Evolutionary conservation across 1,140 invertebrate genomes (phyloP).

Genomic region (Microplitis demolitor): DNA sequence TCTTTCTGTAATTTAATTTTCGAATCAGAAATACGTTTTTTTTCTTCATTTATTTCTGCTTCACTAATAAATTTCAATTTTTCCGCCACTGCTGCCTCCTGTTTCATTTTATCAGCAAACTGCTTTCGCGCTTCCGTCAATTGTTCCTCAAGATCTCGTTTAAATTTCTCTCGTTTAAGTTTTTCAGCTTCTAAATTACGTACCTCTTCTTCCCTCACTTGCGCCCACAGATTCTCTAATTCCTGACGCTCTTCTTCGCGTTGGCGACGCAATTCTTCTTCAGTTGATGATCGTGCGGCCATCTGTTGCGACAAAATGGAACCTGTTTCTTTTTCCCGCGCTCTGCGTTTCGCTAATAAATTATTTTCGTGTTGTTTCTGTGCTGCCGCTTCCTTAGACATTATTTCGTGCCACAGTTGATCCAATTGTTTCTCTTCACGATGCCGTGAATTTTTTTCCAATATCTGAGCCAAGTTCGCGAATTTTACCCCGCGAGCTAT

Average conservation of each 20-base stretch:
- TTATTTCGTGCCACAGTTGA: constrained; percentile 37
- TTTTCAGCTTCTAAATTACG: constrained; percentile 25
- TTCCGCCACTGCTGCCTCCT: constrained; percentile 33
- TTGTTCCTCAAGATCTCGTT: constrained; percentile 41
- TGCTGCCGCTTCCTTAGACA: constrained; percentile 38
- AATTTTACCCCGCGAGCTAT: constrained; percentile 39
- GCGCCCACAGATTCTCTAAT: constrained; percentile 27
- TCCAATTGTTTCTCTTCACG: constrained; percentile 36
- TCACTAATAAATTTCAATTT: constrained; percentile 18
- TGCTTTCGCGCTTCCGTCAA: constrained; percentile 25
- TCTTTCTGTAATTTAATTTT: constrained; percentile 31
- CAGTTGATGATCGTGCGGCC: constrained; percentile 32
- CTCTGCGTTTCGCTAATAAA: constrained; percentile 20
- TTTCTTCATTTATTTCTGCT: constrained; percentile 35
- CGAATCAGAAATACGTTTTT: background rate
- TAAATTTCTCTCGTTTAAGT: constrained; percentile 30
- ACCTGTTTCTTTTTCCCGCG: background rate
- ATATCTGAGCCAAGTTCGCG: constrained; percentile 47
- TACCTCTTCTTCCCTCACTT: constrained; percentile 31
- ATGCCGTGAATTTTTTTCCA: constrained; percentile 37
- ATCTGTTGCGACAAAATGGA: constrained; percentile 36
- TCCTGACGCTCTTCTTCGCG: constrained; percentile 33
- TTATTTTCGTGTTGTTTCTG: constrained; percentile 32
- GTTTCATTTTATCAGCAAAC: constrained; percentile 29
- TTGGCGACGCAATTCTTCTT: constrained; percentile 29